Conservation (phyloP, 2,113 vertebrate genomes). For the Orientallactaga bullata region DNA sequence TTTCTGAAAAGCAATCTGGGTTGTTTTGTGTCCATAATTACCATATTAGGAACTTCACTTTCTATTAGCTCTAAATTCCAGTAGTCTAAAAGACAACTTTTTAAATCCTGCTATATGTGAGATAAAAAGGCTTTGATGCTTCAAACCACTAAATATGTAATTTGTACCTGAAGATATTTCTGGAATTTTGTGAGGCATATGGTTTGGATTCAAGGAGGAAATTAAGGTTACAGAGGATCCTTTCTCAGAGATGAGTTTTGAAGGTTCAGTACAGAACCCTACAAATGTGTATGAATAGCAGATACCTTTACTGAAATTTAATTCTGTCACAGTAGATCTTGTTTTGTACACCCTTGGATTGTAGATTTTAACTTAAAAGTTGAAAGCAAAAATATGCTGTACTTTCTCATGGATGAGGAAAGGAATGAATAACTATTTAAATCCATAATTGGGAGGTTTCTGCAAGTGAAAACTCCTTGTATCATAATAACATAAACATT, state of each 20-base stretch:
- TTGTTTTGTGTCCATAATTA: background rate
- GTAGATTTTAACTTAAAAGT: slow-evolving; percentile 47
- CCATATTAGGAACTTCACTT: background rate
- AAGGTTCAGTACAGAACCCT: background rate
- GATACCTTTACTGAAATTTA: background rate
- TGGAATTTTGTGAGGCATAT: slow-evolving; percentile 28
- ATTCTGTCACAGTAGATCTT: background rate
- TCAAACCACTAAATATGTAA: background rate
- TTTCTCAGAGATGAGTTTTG: slow-evolving; percentile 28
- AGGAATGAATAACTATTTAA: background rate
- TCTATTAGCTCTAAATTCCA: background rate
- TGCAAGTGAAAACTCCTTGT: background rate
- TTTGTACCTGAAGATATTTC: background rate
- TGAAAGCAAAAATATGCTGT: background rate
- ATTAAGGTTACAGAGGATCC: background rate
- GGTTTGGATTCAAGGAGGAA: background rate
- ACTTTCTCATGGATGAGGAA: background rate
- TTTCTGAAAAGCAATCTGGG: background rate
- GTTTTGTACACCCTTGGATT: background rate
- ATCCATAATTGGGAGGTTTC: background rate
- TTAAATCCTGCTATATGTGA: background rate
- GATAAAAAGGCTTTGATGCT: background rate
- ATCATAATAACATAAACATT: background rate
- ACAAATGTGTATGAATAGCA: background rate
- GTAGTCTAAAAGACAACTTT: background rate